phyloP scores from a whole-genome alignment of 2,888 invertebrate genomes.

The Lasioglossum pauxillum region DNA sequence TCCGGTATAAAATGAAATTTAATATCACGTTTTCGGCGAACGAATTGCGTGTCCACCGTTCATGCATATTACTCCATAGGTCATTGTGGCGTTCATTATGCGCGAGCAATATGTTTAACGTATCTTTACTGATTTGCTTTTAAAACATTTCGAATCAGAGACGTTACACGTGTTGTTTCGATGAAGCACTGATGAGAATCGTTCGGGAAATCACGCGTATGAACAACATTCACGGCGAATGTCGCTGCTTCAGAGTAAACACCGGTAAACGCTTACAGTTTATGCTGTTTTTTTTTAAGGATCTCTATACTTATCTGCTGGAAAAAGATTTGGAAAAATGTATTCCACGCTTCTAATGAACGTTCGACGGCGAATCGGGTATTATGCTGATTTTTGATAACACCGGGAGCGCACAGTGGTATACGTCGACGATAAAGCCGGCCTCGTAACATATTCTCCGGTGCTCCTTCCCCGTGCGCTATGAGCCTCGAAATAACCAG shows the following conservation, averaged over 20 bases:
- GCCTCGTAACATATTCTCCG: slow-evolving; percentile 59
- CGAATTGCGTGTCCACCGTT: neutral
- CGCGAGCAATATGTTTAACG: neutral
- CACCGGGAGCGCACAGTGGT: slow-evolving; percentile 38
- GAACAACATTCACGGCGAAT: neutral
- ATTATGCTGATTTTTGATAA: slow-evolving; percentile 17
- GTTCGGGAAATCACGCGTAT: neutral
- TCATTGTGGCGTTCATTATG: neutral
- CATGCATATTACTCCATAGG: neutral
- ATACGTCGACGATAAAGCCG: slow-evolving; percentile 59
- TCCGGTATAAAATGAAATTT: neutral
- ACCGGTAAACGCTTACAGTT: neutral
- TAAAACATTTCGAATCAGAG: neutral
- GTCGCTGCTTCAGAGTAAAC: too few species aligned
- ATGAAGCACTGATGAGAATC: neutral
- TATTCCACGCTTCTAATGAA: too few species aligned
- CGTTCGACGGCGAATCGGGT: too few species aligned
- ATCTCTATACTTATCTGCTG: neutral
- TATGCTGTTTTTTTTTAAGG: neutral
- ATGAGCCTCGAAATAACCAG: slow-evolving; percentile 67
- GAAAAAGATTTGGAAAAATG: too few species aligned
- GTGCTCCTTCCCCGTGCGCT: slow-evolving; percentile 44
- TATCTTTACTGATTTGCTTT: neutral
- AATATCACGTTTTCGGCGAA: neutral
- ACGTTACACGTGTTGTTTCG: neutral